Percentiles rank a stretch among this genome's conserved stretches.
These are phyloP conservation scores for Sarotherodon lohbergeri DNA, from an alignment of 2,113 vertebrate genomes.

Conservation along the genomic window DNA sequence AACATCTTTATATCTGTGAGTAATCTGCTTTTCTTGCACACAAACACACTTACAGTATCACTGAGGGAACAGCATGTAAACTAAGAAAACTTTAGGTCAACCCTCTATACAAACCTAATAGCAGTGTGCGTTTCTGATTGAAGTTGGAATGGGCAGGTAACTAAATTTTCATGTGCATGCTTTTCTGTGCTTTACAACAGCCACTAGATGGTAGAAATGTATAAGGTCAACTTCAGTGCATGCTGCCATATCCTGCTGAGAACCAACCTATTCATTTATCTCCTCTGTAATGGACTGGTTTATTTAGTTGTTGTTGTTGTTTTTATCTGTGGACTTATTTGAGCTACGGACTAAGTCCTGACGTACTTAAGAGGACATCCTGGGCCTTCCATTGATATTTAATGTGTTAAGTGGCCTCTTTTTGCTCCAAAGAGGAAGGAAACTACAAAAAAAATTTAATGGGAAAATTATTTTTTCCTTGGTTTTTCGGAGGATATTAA, in stretches of 20 bases:
- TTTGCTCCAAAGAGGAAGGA: background rate
- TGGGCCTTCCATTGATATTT: background rate
- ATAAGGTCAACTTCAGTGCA: background rate
- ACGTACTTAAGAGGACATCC: background rate
- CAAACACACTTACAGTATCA: background rate
- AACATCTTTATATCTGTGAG: conserved; percentile 64
- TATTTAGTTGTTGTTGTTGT: too few species aligned
- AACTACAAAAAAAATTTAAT: background rate
- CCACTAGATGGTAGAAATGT: background rate
- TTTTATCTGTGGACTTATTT: background rate
- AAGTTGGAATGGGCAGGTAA: background rate
- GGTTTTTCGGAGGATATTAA: background rate
- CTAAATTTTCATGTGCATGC: too few species aligned
- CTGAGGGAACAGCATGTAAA: background rate
- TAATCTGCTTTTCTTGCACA: background rate
- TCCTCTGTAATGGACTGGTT: background rate
- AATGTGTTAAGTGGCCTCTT: background rate
- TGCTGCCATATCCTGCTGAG: background rate
- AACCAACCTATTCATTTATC: background rate
- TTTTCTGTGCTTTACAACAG: background rate
- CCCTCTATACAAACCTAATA: background rate
- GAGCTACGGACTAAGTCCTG: background rate
- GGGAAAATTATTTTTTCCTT: background rate
- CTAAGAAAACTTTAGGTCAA: background rate
- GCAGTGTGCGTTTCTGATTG: background rate